A percentile compares a stretch with the other conserved stretches of the same genome.
These are phyloP conservation scores for Caenorhabditis latens DNA, from an alignment of 1,140 invertebrate species.

Conservation along the genomic window DNA sequence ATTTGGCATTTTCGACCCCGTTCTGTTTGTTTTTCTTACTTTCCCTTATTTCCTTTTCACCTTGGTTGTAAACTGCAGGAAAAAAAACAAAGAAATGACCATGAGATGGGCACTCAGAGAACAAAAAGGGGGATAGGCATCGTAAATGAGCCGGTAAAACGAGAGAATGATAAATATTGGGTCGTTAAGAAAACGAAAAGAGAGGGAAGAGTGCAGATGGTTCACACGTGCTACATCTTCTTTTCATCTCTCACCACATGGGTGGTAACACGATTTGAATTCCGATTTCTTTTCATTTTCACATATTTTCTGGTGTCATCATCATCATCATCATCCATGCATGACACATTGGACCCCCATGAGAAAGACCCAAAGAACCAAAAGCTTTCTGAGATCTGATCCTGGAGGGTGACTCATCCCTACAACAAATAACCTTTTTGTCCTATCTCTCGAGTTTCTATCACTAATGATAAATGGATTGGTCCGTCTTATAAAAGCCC, in stretches of 20 bases:
- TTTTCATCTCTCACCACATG: conserved; percentile 12
- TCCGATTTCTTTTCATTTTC: background rate
- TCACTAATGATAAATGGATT: background rate
- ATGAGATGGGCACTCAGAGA: background rate
- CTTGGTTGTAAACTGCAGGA: too few relatives aligned
- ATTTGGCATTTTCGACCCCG: too few relatives aligned
- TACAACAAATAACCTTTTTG: too few relatives aligned
- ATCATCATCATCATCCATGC: conserved; percentile 25
- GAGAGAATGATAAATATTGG: conserved; percentile 44
- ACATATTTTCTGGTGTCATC: background rate
- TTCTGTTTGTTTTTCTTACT: too few relatives aligned
- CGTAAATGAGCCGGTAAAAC: conserved; percentile 38
- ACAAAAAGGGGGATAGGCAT: background rate
- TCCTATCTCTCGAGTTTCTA: too few relatives aligned
- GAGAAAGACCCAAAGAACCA: background rate
- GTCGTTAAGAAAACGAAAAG: conserved; percentile 9
- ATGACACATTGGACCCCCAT: conserved; percentile 5
- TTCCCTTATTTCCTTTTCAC: too few relatives aligned
- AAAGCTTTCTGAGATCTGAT: too few relatives aligned
- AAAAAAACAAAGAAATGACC: too few relatives aligned
- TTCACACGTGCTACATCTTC: conserved; percentile 34
- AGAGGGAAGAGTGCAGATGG: conserved; percentile 21
- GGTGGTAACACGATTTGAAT: conserved; percentile 3
- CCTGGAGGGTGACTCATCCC: background rate
- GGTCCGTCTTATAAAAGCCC: background rate